Evolutionary conservation across 2,797 vertebrate species (phyloP).

Genomic region (Numenius phaeopus): DNA sequence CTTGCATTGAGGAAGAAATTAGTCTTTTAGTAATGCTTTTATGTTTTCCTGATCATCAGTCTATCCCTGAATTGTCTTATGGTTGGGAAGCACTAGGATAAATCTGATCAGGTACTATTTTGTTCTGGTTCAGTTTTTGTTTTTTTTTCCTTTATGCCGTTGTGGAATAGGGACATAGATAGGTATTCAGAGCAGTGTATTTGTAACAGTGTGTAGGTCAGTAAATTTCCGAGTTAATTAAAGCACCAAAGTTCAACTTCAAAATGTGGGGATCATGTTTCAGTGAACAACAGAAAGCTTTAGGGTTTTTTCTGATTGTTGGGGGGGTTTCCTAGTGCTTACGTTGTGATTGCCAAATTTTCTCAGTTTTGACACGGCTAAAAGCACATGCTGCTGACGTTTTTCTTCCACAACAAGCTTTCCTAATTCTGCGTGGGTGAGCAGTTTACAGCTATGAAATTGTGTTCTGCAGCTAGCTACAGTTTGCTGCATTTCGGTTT

Average conservation of each 20-base stretch:
- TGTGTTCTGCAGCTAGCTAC: not conserved
- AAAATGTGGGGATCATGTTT: not conserved
- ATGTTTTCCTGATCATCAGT: not conserved
- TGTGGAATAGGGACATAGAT: not conserved
- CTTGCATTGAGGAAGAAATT: not conserved
- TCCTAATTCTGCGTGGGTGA: not conserved
- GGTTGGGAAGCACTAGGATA: not conserved
- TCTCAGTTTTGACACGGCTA: not conserved
- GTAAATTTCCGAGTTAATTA: not conserved
- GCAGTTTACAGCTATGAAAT: not conserved
- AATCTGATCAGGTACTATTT: not conserved
- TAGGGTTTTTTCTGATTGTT: not conserved
- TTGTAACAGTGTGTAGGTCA: not conserved
- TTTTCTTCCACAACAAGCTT: not conserved
- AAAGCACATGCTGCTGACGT: not conserved
- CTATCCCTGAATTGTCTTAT: not conserved
- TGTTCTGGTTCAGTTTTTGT: not conserved
- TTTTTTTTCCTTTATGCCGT: not conserved
- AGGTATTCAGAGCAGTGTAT: not conserved
- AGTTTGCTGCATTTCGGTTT: not conserved
- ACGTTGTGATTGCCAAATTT: not conserved
- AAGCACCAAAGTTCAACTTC: not conserved
- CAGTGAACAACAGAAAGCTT: not conserved
- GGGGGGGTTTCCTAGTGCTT: not conserved
- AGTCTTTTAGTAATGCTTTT: not conserved